Conservation (phyloP, 2,113 vertebrate genomes). For the Zeus faber region DNA sequence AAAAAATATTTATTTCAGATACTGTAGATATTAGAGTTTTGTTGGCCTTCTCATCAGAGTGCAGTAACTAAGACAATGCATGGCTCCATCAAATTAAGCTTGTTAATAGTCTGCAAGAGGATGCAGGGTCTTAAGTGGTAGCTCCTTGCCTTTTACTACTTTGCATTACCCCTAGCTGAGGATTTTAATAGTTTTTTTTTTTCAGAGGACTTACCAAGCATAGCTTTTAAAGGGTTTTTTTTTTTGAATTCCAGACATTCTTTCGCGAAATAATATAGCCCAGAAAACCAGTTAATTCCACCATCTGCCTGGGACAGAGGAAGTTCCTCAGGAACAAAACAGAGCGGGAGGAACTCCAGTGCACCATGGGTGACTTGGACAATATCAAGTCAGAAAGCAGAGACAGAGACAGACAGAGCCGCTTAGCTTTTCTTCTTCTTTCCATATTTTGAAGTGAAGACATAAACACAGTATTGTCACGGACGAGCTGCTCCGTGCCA, state of each 20-base stretch:
- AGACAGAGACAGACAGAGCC: neutral
- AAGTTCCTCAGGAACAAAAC: slow-evolving; percentile 15
- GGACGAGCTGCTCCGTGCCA: too few species aligned
- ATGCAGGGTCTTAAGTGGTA: slow-evolving; percentile 59
- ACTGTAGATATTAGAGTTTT: too few species aligned
- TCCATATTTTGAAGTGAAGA: neutral
- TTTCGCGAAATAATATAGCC: slow-evolving; percentile 42
- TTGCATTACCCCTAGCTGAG: slow-evolving; percentile 38
- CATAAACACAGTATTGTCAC: too few species aligned
- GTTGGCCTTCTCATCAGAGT: too few species aligned
- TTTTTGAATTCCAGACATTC: slow-evolving; percentile 72
- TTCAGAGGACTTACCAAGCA: slow-evolving; percentile 52
- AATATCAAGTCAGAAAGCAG: neutral
- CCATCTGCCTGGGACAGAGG: slow-evolving; percentile 48
- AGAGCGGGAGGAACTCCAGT: slow-evolving; percentile 6
- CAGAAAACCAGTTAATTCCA: slow-evolving; percentile 50
- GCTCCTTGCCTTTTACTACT: slow-evolving; percentile 63
- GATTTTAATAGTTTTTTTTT: slow-evolving; percentile 52
- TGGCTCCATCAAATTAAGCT: too few species aligned
- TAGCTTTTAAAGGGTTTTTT: slow-evolving; percentile 63
- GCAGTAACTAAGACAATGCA: too few species aligned
- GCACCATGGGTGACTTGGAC: neutral
- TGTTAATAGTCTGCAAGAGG: too few species aligned
- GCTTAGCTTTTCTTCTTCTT: slow-evolving; percentile 12
- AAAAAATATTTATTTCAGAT: too few species aligned